Percentiles rank a stretch among this genome's conserved stretches.
phyloP scores from a whole-genome alignment of 64 coral and sea anemone genomes.

The Montipora capricornis region DNA sequence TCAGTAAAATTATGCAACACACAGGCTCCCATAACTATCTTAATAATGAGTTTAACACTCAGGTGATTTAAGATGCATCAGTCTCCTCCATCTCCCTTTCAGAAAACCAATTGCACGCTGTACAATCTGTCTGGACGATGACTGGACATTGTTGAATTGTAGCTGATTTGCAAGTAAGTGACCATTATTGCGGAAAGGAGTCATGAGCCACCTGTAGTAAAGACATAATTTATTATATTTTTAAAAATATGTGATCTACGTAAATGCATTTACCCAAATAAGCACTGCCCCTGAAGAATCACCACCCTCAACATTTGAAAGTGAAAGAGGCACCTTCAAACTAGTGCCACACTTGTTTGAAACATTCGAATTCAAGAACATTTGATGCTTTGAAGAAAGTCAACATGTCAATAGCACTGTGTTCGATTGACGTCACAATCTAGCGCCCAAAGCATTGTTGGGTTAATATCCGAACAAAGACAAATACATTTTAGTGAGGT shows the following conservation, averaged over 20 bases:
- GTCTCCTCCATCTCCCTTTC: background rate
- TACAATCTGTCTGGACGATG: conserved; percentile 10
- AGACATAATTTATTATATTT: background rate
- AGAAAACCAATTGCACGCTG: conserved; percentile 10
- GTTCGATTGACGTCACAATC: no score
- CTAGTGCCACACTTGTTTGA: no score
- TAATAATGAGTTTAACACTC: background rate
- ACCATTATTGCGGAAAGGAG: conserved; percentile 1
- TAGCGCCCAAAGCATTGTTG: no score
- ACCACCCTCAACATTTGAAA: background rate
- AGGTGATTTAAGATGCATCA: background rate
- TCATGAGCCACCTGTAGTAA: conserved; percentile 14
- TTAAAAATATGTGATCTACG: background rate
- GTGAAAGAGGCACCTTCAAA: no score
- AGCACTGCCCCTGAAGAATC: background rate
- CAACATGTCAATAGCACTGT: no score
- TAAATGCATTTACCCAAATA: background rate
- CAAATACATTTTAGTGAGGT: no score
- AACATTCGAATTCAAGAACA: no score
- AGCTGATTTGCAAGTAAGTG: background rate
- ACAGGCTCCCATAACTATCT: background rate
- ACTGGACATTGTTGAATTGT: background rate
- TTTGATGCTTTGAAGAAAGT: no score
- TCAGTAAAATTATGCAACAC: background rate
- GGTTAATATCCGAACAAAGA: no score